phyloP scores from a whole-genome alignment of 1,140 invertebrate species.

The Reticulitermes speratus region DNA sequence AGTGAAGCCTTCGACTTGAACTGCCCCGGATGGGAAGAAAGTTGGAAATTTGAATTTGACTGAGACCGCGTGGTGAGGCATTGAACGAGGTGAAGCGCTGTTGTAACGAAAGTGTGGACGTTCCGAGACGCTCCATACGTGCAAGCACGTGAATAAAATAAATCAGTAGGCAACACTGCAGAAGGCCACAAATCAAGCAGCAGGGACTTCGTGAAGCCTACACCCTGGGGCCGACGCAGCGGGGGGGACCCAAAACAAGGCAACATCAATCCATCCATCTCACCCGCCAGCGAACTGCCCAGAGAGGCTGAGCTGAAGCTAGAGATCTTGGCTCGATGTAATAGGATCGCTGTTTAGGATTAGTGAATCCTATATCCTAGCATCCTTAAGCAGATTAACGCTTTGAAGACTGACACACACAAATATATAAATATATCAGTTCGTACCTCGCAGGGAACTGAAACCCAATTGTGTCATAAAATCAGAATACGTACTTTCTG shows the following conservation, averaged over 20 bases:
- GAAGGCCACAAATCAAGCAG: slow-evolving; percentile 10
- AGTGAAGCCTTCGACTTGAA: not conserved
- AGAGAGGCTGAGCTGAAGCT: too few relatives aligned
- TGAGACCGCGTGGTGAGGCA: not conserved
- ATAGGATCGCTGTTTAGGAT: too few relatives aligned
- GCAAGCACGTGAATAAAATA: slow-evolving; percentile 16
- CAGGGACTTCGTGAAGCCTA: slow-evolving; percentile 6
- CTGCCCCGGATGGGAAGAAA: not conserved
- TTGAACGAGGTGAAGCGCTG: not conserved
- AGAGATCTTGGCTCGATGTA: too few relatives aligned
- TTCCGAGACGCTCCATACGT: not conserved
- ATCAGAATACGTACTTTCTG: too few relatives aligned
- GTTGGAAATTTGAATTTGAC: not conserved
- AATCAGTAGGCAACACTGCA: slow-evolving; percentile 14
- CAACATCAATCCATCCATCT: slow-evolving; percentile 11
- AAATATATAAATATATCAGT: too few relatives aligned
- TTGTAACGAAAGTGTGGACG: not conserved
- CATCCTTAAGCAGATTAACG: too few relatives aligned
- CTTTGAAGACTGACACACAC: too few relatives aligned
- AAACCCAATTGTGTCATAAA: too few relatives aligned
- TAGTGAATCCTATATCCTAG: too few relatives aligned
- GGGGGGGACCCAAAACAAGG: not conserved
- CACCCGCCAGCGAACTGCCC: not conserved
- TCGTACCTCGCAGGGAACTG: too few relatives aligned
- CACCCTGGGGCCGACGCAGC: not conserved